Base-by-base conservation (phyloP, 1,140 invertebrate genomes). In the Tetraneura akinire region DNA sequence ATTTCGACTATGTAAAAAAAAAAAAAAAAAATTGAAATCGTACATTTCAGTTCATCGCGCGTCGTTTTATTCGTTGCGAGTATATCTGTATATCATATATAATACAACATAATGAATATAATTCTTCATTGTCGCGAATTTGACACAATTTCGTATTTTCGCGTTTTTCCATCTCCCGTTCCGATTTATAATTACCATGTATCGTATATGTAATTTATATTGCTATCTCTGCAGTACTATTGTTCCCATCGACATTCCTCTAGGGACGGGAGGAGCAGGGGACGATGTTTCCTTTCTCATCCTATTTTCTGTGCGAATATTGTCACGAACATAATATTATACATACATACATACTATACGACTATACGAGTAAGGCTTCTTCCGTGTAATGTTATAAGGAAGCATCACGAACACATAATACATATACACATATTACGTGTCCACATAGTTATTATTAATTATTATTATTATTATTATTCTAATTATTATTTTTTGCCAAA, bases 221-320 rank as follows among this genome's bases (percentile, higher is more conserved):
- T 8, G 14, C 42, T 64, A 37, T n/a, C n/a, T n/a, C n/a, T 53
- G n/a, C 51, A 1, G 3, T 70, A 26, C 68, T n/a, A 70, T 70
- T 70, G 68, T 70, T 29, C 64, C 5, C n/a, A 13, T 68, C 37
- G 37, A 68, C 64, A 68, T 68, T 68, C 64, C 64, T 68, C n/a
- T 42, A 18, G n/a, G 18, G 32, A n/a, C n/a, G n/a, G n/a, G n/a
- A n/a, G n/a, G n/a, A n/a, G n/a, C n/a, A n/a, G n/a, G n/a, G n/a
- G n/a, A n/a, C 62, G n/a, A 23, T 21, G n/a, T 45, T 68, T 68
- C 64, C 64, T 68, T 68, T 68, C 64, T 68, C 64, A 47, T 68
- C 64, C 64, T 23, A 23, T 68, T 45, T 14, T 45, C 18, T 64
- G n/a, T 45, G 18, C 37, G n/a, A 68, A 68, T 45, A 32, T 21